Conservation (phyloP, 2,797 vertebrate genomes). For the Pseudochirops cupreus region DNA sequence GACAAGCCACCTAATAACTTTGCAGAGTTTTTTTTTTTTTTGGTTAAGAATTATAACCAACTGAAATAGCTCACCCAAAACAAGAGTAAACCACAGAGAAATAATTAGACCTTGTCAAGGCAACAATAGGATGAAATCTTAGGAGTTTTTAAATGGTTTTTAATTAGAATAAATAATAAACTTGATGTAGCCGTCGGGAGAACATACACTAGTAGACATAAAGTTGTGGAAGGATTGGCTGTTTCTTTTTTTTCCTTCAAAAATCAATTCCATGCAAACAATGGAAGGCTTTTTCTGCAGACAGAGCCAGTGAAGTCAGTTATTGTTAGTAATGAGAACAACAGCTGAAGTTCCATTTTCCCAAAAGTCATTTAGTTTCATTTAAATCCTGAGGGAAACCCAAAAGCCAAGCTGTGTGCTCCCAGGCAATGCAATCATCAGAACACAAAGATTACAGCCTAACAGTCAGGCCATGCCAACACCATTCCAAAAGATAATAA, state of each 20-base stretch:
- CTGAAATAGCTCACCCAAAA: neutral
- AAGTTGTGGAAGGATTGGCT: neutral
- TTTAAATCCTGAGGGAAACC: conserved; percentile 36
- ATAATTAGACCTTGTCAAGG: neutral
- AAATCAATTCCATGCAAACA: conserved; percentile 14
- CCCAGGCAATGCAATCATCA: neutral
- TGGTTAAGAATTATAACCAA: neutral
- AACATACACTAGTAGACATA: neutral
- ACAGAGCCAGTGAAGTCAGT: neutral
- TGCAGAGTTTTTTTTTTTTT: neutral
- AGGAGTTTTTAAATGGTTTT: neutral
- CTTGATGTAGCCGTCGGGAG: neutral
- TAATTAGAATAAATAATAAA: conserved; percentile 14
- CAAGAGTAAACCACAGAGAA: neutral
- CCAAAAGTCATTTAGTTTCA: conserved; percentile 31
- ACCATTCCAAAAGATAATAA: neutral
- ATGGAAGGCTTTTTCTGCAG: conserved; percentile 43
- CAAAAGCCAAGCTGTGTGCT: neutral
- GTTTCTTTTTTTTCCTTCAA: conserved; percentile 33
- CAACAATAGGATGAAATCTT: neutral
- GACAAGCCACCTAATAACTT: neutral
- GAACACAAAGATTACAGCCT: neutral
- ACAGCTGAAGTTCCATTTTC: conserved; percentile 14
- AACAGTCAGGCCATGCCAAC: neutral
- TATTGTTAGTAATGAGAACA: neutral